Evolutionary conservation across 2,797 vertebrate species (phyloP).

Genomic region (Phoxinus dragarum): DNA sequence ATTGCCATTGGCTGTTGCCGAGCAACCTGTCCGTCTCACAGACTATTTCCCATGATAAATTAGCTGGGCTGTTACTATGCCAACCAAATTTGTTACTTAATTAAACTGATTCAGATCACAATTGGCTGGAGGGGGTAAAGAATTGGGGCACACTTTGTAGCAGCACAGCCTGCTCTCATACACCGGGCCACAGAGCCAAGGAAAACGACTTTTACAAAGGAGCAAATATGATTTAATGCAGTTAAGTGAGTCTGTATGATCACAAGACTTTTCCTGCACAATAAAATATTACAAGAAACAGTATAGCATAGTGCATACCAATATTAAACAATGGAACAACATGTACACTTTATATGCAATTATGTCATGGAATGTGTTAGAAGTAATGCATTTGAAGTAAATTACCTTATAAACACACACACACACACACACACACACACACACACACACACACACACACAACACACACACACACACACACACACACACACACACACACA

Average conservation of each 20-base stretch:
- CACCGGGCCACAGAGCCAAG: not conserved
- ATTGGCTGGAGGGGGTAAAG: constrained; percentile 82
- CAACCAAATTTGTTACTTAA: constrained; percentile 97
- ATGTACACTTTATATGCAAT: not conserved
- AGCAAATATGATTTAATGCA: not conserved
- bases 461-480: not conserved
- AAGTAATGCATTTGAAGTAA: not conserved
- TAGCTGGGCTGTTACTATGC: constrained; percentile 93
- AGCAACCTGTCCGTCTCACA: constrained; percentile 89
- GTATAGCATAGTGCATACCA: not conserved
- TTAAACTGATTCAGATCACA: constrained; percentile 92
- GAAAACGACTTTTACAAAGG: not conserved
- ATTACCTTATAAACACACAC: not conserved
- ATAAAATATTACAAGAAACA: constrained; percentile 4
- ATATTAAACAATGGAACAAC: constrained; percentile 4
- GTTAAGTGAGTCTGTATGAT: not conserved
- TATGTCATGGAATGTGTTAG: not conserved
- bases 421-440: not conserved
- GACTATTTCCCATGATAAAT: constrained; percentile 93
- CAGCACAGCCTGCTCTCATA: constrained; percentile 13
- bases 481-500: not conserved
- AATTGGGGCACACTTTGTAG: constrained; percentile 70
- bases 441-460: too few species aligned
- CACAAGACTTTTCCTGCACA: not conserved
- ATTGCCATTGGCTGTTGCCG: constrained; percentile 89